A percentile compares a stretch with the other conserved stretches of the same genome.
Evolutionary conservation across 1,140 invertebrate species (phyloP).

Genomic region (Drosophila sulfurigaster): DNA sequence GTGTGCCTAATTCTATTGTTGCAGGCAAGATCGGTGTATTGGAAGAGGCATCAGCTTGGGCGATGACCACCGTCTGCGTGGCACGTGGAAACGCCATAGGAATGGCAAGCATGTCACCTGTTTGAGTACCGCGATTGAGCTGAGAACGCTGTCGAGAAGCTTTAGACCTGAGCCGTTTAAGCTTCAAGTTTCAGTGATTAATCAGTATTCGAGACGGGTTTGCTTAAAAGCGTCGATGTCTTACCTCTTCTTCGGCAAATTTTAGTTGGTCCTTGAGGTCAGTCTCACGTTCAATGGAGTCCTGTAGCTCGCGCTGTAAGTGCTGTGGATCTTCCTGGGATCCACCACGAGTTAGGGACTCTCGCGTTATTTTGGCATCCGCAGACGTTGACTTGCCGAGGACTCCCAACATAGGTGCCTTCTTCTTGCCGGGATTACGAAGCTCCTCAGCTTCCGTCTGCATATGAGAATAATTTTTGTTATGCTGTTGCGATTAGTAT

Average conservation of each 20-base stretch:
- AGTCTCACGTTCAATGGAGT: slow-evolving; percentile 95
- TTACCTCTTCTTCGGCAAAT: slow-evolving; percentile 95
- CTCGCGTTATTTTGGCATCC: slow-evolving; percentile 88
- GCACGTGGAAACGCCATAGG: slow-evolving; percentile 65
- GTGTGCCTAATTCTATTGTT: background rate
- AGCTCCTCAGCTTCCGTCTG: slow-evolving; percentile 86
- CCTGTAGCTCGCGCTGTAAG: slow-evolving; percentile 93
- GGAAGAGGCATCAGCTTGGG: slow-evolving; percentile 23
- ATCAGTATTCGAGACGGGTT: background rate
- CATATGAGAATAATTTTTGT: slow-evolving; percentile 1
- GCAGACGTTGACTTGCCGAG: slow-evolving; percentile 87
- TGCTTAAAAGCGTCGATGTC: background rate
- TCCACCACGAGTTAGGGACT: slow-evolving; percentile 89
- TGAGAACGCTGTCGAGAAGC: slow-evolving; percentile 40
- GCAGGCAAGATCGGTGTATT: slow-evolving; percentile 18
- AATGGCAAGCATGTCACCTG: slow-evolving; percentile 46
- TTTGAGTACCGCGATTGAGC: slow-evolving; percentile 77
- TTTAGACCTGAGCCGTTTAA: slow-evolving; percentile 44
- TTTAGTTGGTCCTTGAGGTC: slow-evolving; percentile 95
- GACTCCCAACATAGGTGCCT: slow-evolving; percentile 86
- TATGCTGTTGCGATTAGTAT: background rate
- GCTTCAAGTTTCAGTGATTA: slow-evolving; percentile 56
- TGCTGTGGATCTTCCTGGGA: slow-evolving; percentile 92
- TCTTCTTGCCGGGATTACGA: slow-evolving; percentile 87
- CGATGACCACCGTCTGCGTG: slow-evolving; percentile 58